Percentiles rank a stretch among this genome's conserved stretches.
phyloP scores from a whole-genome alignment of 1,140 invertebrate genomes.

The Harpegnathos saltator region DNA sequence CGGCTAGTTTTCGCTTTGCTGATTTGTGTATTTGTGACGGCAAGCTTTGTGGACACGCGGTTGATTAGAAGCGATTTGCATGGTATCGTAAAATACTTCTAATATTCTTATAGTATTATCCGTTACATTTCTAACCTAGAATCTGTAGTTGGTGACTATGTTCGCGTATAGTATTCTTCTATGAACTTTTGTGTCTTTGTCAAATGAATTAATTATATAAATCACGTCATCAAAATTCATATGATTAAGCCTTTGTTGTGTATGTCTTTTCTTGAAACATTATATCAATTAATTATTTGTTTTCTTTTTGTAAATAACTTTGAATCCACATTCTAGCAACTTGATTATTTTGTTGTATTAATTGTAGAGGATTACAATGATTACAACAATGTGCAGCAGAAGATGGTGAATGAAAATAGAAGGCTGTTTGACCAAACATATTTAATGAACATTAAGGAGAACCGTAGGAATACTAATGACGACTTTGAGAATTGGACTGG shows the following conservation, averaged over 20 bases:
- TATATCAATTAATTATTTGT: too few species aligned
- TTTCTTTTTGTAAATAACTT: neutral
- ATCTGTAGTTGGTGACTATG: neutral
- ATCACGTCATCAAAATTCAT: too few species aligned
- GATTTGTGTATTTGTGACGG: neutral
- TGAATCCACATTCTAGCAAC: too few species aligned
- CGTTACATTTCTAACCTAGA: conserved; percentile 23
- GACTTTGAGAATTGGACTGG: conserved; percentile 79
- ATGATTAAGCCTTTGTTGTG: too few species aligned
- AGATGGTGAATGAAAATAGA: neutral
- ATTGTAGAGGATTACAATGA: neutral
- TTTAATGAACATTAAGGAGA: conserved; percentile 49
- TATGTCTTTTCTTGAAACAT: too few species aligned
- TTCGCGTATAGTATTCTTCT: neutral
- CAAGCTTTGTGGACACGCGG: conserved; percentile 32
- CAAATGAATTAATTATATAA: too few species aligned
- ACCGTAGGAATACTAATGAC: conserved; percentile 63
- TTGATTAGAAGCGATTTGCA: neutral
- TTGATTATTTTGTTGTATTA: neutral
- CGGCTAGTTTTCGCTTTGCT: neutral
- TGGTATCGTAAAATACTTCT: neutral
- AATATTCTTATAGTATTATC: neutral
- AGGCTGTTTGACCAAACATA: too few species aligned
- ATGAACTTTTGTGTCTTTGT: neutral
- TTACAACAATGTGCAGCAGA: neutral